These are phyloP conservation scores for Drosophila birchii DNA, from an alignment of 2,888 invertebrate species.

Conservation along the genomic window DNA sequence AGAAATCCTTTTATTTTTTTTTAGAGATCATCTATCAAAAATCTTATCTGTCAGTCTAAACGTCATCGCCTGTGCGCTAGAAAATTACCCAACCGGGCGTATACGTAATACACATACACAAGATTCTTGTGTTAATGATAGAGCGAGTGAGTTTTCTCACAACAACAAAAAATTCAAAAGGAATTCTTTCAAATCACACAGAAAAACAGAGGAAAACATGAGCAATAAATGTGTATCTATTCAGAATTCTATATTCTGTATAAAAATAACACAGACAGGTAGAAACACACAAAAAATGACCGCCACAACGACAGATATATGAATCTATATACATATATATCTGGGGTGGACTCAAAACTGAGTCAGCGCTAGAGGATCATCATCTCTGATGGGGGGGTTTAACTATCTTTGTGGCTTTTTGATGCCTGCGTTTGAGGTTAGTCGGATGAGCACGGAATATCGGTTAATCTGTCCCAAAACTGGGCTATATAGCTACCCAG, in stretches of 20 bases:
- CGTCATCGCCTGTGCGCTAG: slow-evolving; percentile 47
- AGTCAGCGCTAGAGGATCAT: slow-evolving; percentile 22
- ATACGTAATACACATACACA: slow-evolving; percentile 50
- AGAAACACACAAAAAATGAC: slow-evolving; percentile 52
- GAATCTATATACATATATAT: slow-evolving; percentile 11
- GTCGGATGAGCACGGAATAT: slow-evolving; percentile 48
- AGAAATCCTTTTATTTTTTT: background rate
- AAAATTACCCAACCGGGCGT: slow-evolving; percentile 64
- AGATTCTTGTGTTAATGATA: slow-evolving; percentile 37
- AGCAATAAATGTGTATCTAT: slow-evolving; percentile 69
- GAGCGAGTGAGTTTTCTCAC: slow-evolving; percentile 32
- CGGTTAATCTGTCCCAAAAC: slow-evolving; percentile 46
- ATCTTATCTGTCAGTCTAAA: slow-evolving; percentile 32
- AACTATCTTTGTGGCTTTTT: slow-evolving; percentile 17
- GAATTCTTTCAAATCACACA: slow-evolving; percentile 42
- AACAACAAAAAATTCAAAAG: slow-evolving; percentile 35
- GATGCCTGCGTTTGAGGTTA: slow-evolving; percentile 28
- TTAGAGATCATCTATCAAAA: slow-evolving; percentile 35
- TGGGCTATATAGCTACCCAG: slow-evolving; percentile 17
- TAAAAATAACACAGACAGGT: slow-evolving; percentile 77
- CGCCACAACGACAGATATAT: slow-evolving; percentile 41
- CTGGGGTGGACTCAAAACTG: slow-evolving; percentile 30
- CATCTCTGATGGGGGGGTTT: background rate
- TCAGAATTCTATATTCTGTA: slow-evolving; percentile 55
- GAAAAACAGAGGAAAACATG: slow-evolving; percentile 46